Base-by-base conservation (phyloP, 2,797 vertebrate species). In the Halcyon smyrnensis region DNA sequence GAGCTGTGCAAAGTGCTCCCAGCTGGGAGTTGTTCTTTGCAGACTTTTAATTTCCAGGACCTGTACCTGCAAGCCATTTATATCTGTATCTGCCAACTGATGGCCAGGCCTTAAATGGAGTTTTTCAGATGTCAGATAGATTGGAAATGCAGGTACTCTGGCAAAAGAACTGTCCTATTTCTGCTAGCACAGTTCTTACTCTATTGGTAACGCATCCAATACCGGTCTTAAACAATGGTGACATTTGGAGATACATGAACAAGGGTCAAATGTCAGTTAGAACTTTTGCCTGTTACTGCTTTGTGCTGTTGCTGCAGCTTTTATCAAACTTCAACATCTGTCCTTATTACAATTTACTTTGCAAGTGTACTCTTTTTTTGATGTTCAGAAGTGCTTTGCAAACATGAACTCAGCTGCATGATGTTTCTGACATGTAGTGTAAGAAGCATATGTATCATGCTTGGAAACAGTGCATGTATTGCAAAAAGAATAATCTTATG, bases 1-100 rank as follows among this genome's bases (percentile, higher is more conserved):
- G 74, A 91, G 28, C 57, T 5, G 0, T 30, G 39, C 24, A 3
- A 80, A 86, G 56, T 6, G 3, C 46, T 85, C 39, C 6, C 59
- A 39, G 19, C 19, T 69, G 81, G 73, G 73, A 85, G 46, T 10
- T 79, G 39, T 36, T 92, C 74, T 87, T 89, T 71, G 57, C 65
- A 89, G 51, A 24, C 50, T 1, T 76, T 0, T 83, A 37, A 93
- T 87, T 93, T 95, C 85, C 87, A 95, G 83, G 75, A 92, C 56
- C 86, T 85, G 21, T 87, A 95, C 76, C 84, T 93, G 69, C 23
- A 45, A 95, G 57, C 59, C 81, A 12, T 91, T 88, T 91, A 50
- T 80, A 79, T 94, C 78, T 95, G 70, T 30, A 8, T 65, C 69
- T 96, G 84, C 88, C 90, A 94, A 1, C 53, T 70, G 84, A 41